Conservation (phyloP, 2,888 invertebrate species). For the Priapulus caudatus region DNA sequence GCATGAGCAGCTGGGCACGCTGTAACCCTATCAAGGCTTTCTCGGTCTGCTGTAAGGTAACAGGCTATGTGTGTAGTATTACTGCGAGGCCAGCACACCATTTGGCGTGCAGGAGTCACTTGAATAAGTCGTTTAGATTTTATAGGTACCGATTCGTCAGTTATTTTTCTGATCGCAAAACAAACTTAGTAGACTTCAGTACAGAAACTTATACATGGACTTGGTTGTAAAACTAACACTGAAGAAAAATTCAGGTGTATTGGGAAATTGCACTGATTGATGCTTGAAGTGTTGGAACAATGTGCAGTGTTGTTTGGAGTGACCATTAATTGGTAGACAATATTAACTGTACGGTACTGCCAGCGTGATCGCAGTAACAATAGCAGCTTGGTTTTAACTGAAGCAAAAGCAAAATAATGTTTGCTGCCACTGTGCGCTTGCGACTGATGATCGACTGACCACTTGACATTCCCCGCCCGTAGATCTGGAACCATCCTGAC, state of each 20-base stretch:
- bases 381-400: constrained; percentile 7
- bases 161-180: constrained; percentile 9
- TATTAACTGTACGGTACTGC: constrained; percentile 14
- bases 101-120: background rate
- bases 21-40: constrained; percentile 92
- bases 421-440: background rate
- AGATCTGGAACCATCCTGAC: constrained; percentile 46
- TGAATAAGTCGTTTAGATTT: background rate
- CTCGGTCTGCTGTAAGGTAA: constrained; percentile 89
- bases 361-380: constrained; percentile 12
- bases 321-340: too few relatives aligned
- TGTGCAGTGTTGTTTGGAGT: too few relatives aligned
- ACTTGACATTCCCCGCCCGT: constrained; percentile 12
- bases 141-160: background rate
- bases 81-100: background rate
- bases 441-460: background rate
- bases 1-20: constrained; percentile 28
- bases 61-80: constrained; percentile 18
- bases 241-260: too few relatives aligned
- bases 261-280: too few relatives aligned
- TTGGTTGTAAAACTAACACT: too few relatives aligned
- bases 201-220: too few relatives aligned
- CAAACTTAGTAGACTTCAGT: constrained; percentile 7
- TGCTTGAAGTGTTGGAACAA: too few relatives aligned
- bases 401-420: constrained; percentile 6